phyloP scores from a whole-genome alignment of 2,888 invertebrate genomes.

The Heliconius ismenius region DNA sequence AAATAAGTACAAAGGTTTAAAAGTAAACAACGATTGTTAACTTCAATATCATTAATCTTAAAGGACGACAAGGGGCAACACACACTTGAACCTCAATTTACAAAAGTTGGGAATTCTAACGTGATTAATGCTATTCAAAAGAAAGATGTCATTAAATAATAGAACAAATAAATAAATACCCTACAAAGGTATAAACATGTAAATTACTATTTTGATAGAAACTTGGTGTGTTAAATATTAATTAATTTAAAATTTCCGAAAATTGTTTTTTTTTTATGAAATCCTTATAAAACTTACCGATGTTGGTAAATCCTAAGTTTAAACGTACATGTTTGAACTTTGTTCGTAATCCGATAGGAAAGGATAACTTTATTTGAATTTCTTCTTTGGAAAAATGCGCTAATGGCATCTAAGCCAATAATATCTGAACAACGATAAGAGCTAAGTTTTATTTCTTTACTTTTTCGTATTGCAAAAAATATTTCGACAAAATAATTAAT shows the following conservation, averaged over 20 bases:
- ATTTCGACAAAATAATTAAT: too few relatives aligned
- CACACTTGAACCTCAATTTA: conserved; percentile 15
- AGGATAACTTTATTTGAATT: conserved; percentile 8
- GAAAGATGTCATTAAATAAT: background rate
- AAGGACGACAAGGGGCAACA: conserved; percentile 21
- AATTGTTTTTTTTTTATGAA: background rate
- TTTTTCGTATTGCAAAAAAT: background rate
- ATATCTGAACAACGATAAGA: background rate
- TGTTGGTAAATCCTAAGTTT: background rate
- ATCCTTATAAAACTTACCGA: background rate
- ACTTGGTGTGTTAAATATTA: too few relatives aligned
- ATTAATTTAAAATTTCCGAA: background rate
- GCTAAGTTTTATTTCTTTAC: background rate
- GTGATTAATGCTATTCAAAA: conserved; percentile 12
- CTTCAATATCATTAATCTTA: conserved; percentile 26
- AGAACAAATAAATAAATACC: background rate
- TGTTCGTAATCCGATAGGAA: conserved; percentile 8
- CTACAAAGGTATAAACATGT: background rate
- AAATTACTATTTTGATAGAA: too few relatives aligned
- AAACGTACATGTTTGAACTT: background rate
- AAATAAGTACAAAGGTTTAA: background rate
- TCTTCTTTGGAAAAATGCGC: background rate
- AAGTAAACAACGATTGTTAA: conserved; percentile 12
- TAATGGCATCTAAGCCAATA: conserved; percentile 5
- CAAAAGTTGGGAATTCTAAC: conserved; percentile 17